Conservation (phyloP, 2,888 invertebrate genomes). For the Pedicia rivosa region DNA sequence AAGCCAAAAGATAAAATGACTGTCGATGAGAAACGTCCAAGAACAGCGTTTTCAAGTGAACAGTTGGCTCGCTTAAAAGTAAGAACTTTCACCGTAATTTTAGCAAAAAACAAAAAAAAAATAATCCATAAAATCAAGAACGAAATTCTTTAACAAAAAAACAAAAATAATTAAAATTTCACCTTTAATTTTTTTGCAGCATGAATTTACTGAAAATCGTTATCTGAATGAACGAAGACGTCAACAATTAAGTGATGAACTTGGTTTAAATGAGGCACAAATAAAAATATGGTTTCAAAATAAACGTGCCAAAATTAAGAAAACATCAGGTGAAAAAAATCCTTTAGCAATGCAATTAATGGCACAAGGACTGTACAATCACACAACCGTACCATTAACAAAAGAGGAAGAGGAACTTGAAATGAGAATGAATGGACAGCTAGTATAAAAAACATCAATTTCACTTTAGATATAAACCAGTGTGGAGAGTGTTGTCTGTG, state of each 20-base stretch:
- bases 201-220: slow-evolving; percentile 84
- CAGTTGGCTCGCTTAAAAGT: slow-evolving; percentile 79
- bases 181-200: slow-evolving; percentile 29
- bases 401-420: slow-evolving; percentile 57
- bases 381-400: slow-evolving; percentile 57
- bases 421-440: slow-evolving; percentile 31
- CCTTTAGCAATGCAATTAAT: slow-evolving; percentile 77
- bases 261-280: slow-evolving; percentile 90
- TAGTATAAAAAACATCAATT: slow-evolving; percentile 3
- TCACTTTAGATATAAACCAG: no score
- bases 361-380: slow-evolving; percentile 91
- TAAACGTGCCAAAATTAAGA: slow-evolving; percentile 93
- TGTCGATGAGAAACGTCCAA: slow-evolving; percentile 74
- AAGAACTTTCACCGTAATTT: slow-evolving; percentile 13
- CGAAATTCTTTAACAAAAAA: neutral
- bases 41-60: slow-evolving; percentile 91
- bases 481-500: no score
- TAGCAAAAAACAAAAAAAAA: neutral
- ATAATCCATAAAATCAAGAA: neutral
- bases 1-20: slow-evolving; percentile 31
- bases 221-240: slow-evolving; percentile 85
- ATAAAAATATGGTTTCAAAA: slow-evolving; percentile 98
- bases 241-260: slow-evolving; percentile 76
- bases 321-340: slow-evolving; percentile 70
- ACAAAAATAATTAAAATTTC: neutral